Evolutionary conservation across 1,140 invertebrate genomes (phyloP), one percentile per base, ranked within the genome.

Genomic region (Hormaphis cornu): DNA sequence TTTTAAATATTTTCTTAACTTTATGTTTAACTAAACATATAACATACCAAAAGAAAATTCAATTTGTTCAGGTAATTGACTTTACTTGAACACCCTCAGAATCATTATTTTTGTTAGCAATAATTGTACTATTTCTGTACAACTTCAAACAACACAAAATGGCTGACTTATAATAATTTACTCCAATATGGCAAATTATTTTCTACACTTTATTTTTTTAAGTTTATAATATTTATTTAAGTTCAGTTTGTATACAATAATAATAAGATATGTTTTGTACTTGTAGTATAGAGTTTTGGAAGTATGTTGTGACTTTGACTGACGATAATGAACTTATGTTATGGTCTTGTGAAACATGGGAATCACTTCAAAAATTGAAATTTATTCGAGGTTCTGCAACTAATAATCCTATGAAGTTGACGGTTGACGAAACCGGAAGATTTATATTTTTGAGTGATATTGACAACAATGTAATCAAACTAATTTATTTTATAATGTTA

Each of bases 281-380:
- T 78, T 80, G 18, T 77, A 91, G 88, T 74, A 85, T 84, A 18
- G 89, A 91, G 76, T 91, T 94, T 78, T 98, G 95, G 95, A 93
- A 94, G 76, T 95, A 89, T 81, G 90, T 90, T 5, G 82, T 98
- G 18, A 97, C 94, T 2, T 92, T 92, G 1, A 87, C 89, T 14
- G 86, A 90, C 71, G 85, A 93, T 75, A 96, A 96, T 0, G 91
- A 93, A 75, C 80, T 97, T 14, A 96, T 95, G 80, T 80, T 97
- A 26, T 97, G 94, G 93, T 92, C 90, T 10, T 98, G 95, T 78
- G 89, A 94, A 75, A 83, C 89, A 0, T 97, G 95, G 95, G 83
- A 83, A 35, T 95, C 93, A 76, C 79, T 96, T 20, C 94, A 97
- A 79, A 94, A 88, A 1, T 85, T 96, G 66, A 83, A 80, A 73